These are phyloP conservation scores for Urocitellus parryii DNA, from an alignment of 2,113 vertebrate genomes.

Conservation along the genomic window DNA sequence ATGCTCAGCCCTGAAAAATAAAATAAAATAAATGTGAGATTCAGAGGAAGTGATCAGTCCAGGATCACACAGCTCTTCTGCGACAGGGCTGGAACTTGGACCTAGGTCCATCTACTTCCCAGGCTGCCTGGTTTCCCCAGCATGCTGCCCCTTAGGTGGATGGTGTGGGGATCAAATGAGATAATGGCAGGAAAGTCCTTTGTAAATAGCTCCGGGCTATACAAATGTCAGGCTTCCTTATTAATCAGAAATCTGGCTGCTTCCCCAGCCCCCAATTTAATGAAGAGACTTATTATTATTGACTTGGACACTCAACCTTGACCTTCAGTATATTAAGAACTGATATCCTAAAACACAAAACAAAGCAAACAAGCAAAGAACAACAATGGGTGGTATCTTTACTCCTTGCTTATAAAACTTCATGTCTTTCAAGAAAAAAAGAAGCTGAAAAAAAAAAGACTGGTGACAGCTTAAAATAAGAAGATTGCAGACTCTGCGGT, in stretches of 20 bases:
- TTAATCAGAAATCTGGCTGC: neutral
- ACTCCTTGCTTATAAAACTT: neutral
- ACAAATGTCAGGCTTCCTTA: slow-evolving; percentile 7
- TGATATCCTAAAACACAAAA: slow-evolving; percentile 21
- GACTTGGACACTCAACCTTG: neutral
- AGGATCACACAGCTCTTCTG: neutral
- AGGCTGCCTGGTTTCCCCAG: neutral
- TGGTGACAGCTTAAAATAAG: neutral
- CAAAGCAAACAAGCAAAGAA: neutral
- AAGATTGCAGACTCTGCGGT: neutral
- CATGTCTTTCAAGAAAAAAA: neutral
- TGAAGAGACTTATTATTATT: slow-evolving; percentile 32
- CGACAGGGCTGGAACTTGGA: neutral
- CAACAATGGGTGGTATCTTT: neutral
- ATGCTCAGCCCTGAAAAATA: too few relatives aligned
- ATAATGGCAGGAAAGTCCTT: neutral
- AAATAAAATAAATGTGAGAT: neutral
- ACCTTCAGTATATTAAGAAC: slow-evolving; percentile 40
- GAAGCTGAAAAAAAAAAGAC: neutral
- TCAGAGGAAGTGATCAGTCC: neutral
- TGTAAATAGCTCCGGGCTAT: neutral
- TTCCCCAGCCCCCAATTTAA: neutral
- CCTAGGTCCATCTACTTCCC: neutral
- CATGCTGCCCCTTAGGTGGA: neutral
- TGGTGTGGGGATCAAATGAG: neutral